Evolutionary conservation across 2,113 vertebrate genomes (phyloP).

Genomic region (Seriola rivoliana): DNA sequence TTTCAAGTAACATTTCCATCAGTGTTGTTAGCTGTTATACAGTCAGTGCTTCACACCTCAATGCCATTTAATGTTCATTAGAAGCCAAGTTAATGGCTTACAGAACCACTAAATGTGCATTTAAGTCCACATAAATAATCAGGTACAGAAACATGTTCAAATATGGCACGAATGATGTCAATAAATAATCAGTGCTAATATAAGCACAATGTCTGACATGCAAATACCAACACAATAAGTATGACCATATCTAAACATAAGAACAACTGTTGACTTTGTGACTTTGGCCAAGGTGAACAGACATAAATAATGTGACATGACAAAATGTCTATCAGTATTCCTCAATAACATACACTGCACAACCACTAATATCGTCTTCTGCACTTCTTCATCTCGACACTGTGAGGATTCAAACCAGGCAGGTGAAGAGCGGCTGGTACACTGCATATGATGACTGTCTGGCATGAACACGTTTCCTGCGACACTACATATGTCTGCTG

Average conservation of each 20-base stretch:
- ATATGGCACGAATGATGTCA: constrained; percentile 49
- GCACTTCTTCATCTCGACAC: constrained; percentile 12
- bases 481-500: constrained; percentile 18
- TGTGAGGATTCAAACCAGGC: constrained; percentile 38
- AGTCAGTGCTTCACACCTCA: not conserved
- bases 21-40: constrained; percentile 1
- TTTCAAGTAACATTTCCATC: constrained; percentile 40
- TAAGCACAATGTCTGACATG: constrained; percentile 37
- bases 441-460: constrained; percentile 13
- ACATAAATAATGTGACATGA: constrained; percentile 37
- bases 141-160: constrained; percentile 30
- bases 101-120: not conserved
- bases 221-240: constrained; percentile 26
- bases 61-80: not conserved
- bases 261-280: constrained; percentile 15
- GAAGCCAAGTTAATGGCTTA: not conserved
- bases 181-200: constrained; percentile 54
- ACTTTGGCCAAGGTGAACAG: not conserved
- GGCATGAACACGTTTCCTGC: not conserved
- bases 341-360: constrained; percentile 1
- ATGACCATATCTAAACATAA: constrained; percentile 13
- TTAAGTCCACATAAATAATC: constrained; percentile 28
- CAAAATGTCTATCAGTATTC: not conserved
- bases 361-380: constrained; percentile 6
- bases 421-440: constrained; percentile 37